A percentile compares a stretch with the other conserved stretches of the same genome.
Conservation (phyloP, 2,888 invertebrate species). For the Thalpophila matura region DNA sequence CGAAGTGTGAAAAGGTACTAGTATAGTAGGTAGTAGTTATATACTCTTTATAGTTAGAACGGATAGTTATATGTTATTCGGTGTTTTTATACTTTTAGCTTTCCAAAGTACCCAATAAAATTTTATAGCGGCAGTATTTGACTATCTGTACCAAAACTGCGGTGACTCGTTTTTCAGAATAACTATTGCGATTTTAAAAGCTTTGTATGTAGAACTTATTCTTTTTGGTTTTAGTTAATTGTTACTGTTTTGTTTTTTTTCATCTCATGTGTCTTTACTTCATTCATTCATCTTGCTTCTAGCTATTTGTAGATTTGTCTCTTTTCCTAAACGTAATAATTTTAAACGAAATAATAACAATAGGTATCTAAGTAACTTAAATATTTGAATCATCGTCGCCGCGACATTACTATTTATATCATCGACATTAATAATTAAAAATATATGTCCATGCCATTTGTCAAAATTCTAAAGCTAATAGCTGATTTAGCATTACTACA, state of each 20-base stretch:
- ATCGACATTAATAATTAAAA: too few relatives aligned
- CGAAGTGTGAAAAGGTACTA: conserved; percentile 7
- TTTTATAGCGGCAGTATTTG: conserved; percentile 38
- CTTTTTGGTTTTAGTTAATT: conserved; percentile 40
- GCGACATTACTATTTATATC: not conserved
- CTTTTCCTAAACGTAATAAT: conserved; percentile 5
- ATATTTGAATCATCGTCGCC: not conserved
- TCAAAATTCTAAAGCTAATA: not conserved
- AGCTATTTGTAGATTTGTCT: conserved; percentile 25
- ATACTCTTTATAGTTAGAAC: conserved; percentile 26
- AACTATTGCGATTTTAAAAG: conserved; percentile 31
- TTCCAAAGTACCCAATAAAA: conserved; percentile 42
- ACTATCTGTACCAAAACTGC: conserved; percentile 26
- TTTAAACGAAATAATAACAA: not conserved
- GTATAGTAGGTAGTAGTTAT: conserved; percentile 5
- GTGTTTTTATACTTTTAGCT: conserved; percentile 36
- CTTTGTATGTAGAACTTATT: conserved; percentile 48
- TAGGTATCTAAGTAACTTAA: conserved; percentile 16
- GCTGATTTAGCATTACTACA: not conserved
- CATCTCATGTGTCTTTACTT: conserved; percentile 38
- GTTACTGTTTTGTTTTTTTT: conserved; percentile 27
- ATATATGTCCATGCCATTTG: not conserved
- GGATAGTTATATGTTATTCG: conserved; percentile 21
- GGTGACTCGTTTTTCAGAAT: conserved; percentile 25
- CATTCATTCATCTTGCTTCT: conserved; percentile 55